Percentiles rank a stretch among this genome's conserved stretches.
These are phyloP conservation scores for Brachionus calyciflorus DNA, from an alignment of 1,140 invertebrate genomes.

Conservation along the genomic window DNA sequence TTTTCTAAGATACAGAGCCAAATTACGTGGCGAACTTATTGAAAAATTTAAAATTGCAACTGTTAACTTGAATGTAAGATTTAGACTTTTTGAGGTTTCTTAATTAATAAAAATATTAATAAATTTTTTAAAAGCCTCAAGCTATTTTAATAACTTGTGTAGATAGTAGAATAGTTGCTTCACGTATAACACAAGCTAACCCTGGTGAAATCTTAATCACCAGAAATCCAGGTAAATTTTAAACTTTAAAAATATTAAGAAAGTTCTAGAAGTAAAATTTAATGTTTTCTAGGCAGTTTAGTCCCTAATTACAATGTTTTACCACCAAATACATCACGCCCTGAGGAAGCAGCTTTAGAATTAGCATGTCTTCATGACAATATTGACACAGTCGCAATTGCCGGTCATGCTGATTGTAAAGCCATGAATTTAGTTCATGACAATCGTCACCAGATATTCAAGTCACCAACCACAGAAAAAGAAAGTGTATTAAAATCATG, in stretches of 20 bases:
- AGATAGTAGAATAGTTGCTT: slow-evolving; percentile 92
- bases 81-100: slow-evolving; percentile 60
- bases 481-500: slow-evolving; percentile 75
- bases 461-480: slow-evolving; percentile 23
- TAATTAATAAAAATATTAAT: neutral
- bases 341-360: slow-evolving; percentile 89
- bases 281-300: slow-evolving; percentile 52
- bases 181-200: slow-evolving; percentile 86
- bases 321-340: slow-evolving; percentile 62
- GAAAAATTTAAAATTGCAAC: slow-evolving; percentile 24
- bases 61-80: slow-evolving; percentile 49
- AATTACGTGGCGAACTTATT: neutral
- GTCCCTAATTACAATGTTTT: slow-evolving; percentile 52
- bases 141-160: slow-evolving; percentile 95
- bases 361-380: slow-evolving; percentile 87
- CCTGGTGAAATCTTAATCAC: slow-evolving; percentile 96
- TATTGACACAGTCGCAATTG: slow-evolving; percentile 87
- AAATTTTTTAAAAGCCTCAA: slow-evolving; percentile 68
- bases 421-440: slow-evolving; percentile 41
- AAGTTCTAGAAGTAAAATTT: neutral
- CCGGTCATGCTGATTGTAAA: slow-evolving; percentile 94
- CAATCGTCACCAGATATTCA: neutral
- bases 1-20: slow-evolving; percentile 3
- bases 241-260: neutral
- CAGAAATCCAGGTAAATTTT: slow-evolving; percentile 74